Percentiles rank a stretch among this genome's conserved stretches.
Conservation (phyloP, 1,140 invertebrate species). For the Orchestia grillus region DNA sequence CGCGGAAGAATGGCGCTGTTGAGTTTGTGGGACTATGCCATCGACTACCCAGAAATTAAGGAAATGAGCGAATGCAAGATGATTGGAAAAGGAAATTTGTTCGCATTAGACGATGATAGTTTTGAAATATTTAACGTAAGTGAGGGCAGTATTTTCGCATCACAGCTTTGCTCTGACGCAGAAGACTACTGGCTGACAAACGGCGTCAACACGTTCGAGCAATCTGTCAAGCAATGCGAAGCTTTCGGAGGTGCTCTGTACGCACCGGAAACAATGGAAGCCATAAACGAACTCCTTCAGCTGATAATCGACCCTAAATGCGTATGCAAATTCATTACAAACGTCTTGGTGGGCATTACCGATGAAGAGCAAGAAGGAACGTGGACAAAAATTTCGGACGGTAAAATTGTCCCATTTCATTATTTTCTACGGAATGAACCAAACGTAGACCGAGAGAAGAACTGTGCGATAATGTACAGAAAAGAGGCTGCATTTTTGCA, state of each 20-base stretch:
- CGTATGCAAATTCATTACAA: slow-evolving; percentile 31
- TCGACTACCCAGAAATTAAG: neutral
- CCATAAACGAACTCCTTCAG: neutral
- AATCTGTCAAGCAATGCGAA: neutral
- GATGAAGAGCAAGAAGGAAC: slow-evolving; percentile 20
- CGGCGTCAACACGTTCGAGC: neutral
- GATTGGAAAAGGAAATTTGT: slow-evolving; percentile 17
- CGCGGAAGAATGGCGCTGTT: slow-evolving; percentile 45
- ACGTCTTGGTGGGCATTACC: slow-evolving; percentile 22
- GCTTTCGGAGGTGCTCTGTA: slow-evolving; percentile 13
- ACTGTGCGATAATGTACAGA: neutral
- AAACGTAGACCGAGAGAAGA: neutral
- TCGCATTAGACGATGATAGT: neutral
- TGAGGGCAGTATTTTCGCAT: neutral
- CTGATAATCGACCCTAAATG: neutral
- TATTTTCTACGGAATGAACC: neutral
- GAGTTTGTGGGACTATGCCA: slow-evolving; percentile 25
- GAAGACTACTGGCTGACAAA: neutral
- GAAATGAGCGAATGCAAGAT: neutral
- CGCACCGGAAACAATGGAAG: slow-evolving; percentile 5
- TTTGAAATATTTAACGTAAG: slow-evolving; percentile 17
- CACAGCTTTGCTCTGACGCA: neutral
- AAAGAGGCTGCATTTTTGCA: neutral
- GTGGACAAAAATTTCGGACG: neutral
- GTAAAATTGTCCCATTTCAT: neutral